These are phyloP conservation scores for Aphelocoma coerulescens DNA, from an alignment of 2,113 vertebrate species.

Conservation along the genomic window DNA sequence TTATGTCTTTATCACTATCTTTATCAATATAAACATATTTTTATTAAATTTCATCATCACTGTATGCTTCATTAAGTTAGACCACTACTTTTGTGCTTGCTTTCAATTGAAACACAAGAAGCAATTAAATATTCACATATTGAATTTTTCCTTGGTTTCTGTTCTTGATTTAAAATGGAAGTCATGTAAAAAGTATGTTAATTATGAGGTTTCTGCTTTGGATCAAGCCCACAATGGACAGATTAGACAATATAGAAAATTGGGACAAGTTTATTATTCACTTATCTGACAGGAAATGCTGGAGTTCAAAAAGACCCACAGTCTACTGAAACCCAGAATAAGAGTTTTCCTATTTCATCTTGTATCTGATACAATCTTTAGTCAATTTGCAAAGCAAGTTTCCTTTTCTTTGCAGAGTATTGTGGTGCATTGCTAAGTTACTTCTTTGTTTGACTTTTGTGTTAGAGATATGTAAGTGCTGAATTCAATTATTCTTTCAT, in stretches of 20 bases:
- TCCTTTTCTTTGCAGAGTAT: not conserved
- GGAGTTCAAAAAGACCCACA: not conserved
- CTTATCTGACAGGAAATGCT: not conserved
- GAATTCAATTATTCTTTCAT: not conserved
- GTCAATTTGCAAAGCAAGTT: not conserved
- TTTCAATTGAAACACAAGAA: not conserved
- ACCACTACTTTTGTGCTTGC: not conserved
- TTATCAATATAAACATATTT: not conserved
- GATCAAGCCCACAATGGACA: not conserved
- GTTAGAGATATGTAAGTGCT: not conserved
- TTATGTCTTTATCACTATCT: not conserved
- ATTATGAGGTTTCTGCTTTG: not conserved
- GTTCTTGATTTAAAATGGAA: not conserved
- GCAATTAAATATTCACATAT: not conserved
- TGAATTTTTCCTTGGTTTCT: not conserved
- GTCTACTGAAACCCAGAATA: not conserved
- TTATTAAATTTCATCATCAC: not conserved
- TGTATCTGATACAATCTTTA: not conserved
- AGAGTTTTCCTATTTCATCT: not conserved
- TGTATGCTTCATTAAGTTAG: not conserved
- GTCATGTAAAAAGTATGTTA: not conserved
- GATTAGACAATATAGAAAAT: not conserved
- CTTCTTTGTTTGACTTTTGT: not conserved
- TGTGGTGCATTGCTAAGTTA: not conserved
- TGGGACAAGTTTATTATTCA: not conserved